Percentiles rank a stretch among this genome's conserved stretches.
Conservation (phyloP, 23 tunicate species). For the Ciona savignyi region DNA sequence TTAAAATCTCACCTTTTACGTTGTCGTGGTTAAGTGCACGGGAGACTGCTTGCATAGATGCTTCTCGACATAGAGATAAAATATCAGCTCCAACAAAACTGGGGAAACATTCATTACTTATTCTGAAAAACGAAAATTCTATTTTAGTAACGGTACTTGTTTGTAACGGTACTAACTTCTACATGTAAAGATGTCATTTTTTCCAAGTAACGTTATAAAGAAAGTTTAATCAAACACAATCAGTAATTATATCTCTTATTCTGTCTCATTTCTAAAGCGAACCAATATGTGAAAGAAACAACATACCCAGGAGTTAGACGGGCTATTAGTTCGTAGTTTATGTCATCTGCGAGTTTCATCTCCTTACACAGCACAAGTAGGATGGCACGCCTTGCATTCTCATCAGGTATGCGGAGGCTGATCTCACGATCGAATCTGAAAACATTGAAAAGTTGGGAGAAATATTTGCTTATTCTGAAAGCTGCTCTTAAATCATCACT, state of each 20-base stretch:
- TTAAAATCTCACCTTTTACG: too few relatives aligned
- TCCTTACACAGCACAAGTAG: slow-evolving; percentile 56
- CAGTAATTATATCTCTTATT: too few relatives aligned
- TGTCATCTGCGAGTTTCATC: slow-evolving; percentile 50
- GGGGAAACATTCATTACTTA: background rate
- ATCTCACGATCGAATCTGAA: slow-evolving; percentile 72
- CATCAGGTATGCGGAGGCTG: slow-evolving; percentile 80
- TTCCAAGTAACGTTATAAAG: too few relatives aligned
- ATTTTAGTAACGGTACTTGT: too few relatives aligned
- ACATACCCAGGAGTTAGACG: slow-evolving; percentile 81
- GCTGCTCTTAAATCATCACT: too few relatives aligned
- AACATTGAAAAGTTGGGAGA: too few relatives aligned
- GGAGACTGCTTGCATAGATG: slow-evolving; percentile 27
- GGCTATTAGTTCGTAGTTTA: slow-evolving; percentile 56
- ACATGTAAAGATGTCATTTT: too few relatives aligned
- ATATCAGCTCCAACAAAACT: slow-evolving; percentile 55
- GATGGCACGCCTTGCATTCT: slow-evolving; percentile 55
- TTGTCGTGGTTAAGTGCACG: slow-evolving; percentile 6
- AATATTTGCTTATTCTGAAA: too few relatives aligned
- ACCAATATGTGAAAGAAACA: too few relatives aligned
- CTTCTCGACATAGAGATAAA: slow-evolving; percentile 57
- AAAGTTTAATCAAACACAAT: too few relatives aligned
- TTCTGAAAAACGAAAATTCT: background rate
- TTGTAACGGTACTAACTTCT: too few relatives aligned
- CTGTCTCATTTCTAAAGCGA: too few relatives aligned